Base-by-base conservation (phyloP, 1,140 invertebrate species). In the Chelonus insularis region DNA sequence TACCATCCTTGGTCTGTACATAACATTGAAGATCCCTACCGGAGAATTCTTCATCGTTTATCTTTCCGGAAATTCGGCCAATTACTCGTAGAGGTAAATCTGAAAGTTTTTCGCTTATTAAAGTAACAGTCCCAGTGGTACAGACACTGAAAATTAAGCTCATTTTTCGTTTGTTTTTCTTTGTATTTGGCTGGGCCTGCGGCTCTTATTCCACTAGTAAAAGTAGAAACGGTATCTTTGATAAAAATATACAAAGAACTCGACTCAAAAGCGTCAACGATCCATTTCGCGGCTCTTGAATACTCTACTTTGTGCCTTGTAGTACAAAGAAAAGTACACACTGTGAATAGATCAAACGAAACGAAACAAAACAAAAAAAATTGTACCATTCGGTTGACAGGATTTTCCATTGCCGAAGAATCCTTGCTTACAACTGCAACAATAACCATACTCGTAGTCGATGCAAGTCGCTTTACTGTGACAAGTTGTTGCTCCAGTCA, bases 1-100 rank as follows among this genome's bases (percentile, higher is more conserved):
- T 83, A 2, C 93, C 94, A 73, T 98, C 95, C 9, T 86, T 83
- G 2, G 93, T 91, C 2, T 96, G 90, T 0, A 98, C 88, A 75
- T 97, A 99, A 0, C 93, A 91, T 79, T 98, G 95, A 50, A 97
- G 82, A 74, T 95, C 91, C n/a, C 91, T 85, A 32, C 91, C 86
- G 8, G 88, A 84, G 1, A 96, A 81, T 12, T 83, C 76, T 20
- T 89, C 75, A 14, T 87, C 88, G 72, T 98, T 98, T 0, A 98
- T 75, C 51, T 73, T 84, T 7, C 95, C 93, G 54, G 84, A 86
- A 1, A 98, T 82, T 78, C 91, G 91, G 1, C 96, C 96, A 61
- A 89, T 92, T 0, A 97, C 88, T 70, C 95, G 83, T 47, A 96
- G 84, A 0, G 94, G 92, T 1, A 87, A 81, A 69, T 90, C 91